Evolutionary conservation across 2,888 invertebrate genomes (phyloP).

Genomic region (Drosophila mimetica): DNA sequence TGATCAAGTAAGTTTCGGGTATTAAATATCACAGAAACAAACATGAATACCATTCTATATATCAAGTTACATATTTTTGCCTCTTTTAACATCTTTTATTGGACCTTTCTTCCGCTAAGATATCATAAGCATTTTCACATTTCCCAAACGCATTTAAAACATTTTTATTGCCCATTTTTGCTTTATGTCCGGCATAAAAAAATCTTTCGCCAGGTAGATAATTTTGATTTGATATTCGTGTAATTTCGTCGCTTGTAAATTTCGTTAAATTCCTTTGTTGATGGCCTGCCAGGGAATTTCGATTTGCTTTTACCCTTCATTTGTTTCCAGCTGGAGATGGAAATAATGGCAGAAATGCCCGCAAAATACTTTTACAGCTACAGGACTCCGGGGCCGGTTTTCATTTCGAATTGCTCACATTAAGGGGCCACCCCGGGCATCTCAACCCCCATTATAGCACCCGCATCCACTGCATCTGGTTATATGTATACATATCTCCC

Average conservation of each 20-base stretch:
- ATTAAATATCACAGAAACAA: constrained; percentile 15
- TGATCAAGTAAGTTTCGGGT: constrained; percentile 30
- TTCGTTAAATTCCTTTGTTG: constrained; percentile 19
- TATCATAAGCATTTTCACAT: constrained; percentile 20
- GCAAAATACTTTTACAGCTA: constrained; percentile 31
- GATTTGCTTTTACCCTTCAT: constrained; percentile 20
- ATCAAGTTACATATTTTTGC: constrained; percentile 10
- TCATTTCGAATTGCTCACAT: constrained; percentile 44
- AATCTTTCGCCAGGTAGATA: constrained; percentile 30
- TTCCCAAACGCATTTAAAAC: constrained; percentile 30
- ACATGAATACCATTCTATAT: not conserved
- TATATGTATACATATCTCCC: constrained; percentile 16
- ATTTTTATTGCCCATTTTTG: constrained; percentile 40
- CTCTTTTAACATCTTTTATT: constrained; percentile 1
- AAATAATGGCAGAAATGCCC: not conserved
- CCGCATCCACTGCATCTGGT: constrained; percentile 1
- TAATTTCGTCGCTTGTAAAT: constrained; percentile 8
- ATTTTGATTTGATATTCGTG: constrained; percentile 36
- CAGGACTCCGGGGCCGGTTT: constrained; percentile 28
- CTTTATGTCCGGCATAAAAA: constrained; percentile 23
- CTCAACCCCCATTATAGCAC: constrained; percentile 10
- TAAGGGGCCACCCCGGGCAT: constrained; percentile 16
- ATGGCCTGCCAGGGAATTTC: constrained; percentile 16
- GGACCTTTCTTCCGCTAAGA: not conserved
- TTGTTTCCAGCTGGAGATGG: constrained; percentile 1